Conservation (phyloP, 2,888 invertebrate genomes). For the Cryptops parisi region DNA sequence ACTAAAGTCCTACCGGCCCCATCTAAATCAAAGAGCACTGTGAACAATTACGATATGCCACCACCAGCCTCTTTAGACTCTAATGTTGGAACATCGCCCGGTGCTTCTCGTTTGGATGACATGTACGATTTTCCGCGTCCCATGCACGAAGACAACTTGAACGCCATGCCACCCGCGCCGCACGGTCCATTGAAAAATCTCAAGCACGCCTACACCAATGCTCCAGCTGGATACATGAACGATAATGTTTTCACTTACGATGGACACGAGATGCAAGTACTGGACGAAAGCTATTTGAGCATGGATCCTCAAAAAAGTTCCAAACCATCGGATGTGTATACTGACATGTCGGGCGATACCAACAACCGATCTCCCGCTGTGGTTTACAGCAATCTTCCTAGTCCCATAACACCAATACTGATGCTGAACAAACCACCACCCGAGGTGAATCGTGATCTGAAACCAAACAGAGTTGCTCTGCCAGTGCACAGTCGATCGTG, state of each 20-base stretch:
- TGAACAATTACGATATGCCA: not conserved
- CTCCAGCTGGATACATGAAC: constrained; percentile 38
- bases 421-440: constrained; percentile 43
- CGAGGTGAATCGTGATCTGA: constrained; percentile 62
- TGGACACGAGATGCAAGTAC: not conserved
- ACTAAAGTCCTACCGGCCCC: not conserved
- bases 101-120: constrained; percentile 31
- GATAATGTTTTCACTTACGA: constrained; percentile 31
- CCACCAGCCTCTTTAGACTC: not conserved
- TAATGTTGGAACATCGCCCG: constrained; percentile 10
- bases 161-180: constrained; percentile 20
- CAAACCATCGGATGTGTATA: constrained; percentile 17
- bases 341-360: constrained; percentile 20
- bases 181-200: constrained; percentile 14
- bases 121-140: constrained; percentile 52
- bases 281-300: constrained; percentile 15
- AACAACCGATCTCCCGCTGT: constrained; percentile 31
- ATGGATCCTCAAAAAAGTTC: constrained; percentile 13
- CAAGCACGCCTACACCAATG: constrained; percentile 47
- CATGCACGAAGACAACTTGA: constrained; percentile 19
- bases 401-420: constrained; percentile 32
- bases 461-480: constrained; percentile 44
- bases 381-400: constrained; percentile 44
- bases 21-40: not conserved
- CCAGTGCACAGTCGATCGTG: constrained; percentile 11